Conservation (phyloP, 2,888 invertebrate genomes). For the Gymnoscelis rufifasciata region DNA sequence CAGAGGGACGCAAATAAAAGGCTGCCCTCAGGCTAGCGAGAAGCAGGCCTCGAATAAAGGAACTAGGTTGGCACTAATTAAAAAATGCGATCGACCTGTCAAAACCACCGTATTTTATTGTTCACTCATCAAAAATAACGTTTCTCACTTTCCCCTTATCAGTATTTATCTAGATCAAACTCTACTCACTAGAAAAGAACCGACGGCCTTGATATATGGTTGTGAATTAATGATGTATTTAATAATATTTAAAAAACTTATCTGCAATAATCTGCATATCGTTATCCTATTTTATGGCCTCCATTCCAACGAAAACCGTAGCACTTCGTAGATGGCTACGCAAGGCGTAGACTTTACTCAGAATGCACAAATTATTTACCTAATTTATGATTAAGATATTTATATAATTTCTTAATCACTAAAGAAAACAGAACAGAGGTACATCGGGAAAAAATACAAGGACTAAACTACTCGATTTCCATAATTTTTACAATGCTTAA, state of each 20-base stretch:
- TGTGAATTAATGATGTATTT: too few relatives aligned
- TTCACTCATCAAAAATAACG: slow-evolving; percentile 6
- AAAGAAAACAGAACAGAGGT: too few relatives aligned
- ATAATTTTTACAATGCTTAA: too few relatives aligned
- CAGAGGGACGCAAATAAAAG: slow-evolving; percentile 32
- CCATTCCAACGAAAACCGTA: slow-evolving; percentile 11
- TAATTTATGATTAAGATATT: too few relatives aligned
- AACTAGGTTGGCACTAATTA: slow-evolving; percentile 14
- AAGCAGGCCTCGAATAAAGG: slow-evolving; percentile 24
- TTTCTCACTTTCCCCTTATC: background rate
- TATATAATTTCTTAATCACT: too few relatives aligned
- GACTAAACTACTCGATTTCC: too few relatives aligned
- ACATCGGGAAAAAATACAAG: too few relatives aligned
- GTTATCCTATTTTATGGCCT: background rate
- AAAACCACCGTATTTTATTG: slow-evolving; percentile 17
- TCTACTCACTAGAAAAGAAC: background rate
- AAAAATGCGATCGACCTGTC: slow-evolving; percentile 13
- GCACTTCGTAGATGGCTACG: slow-evolving; percentile 17
- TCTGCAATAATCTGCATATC: too few relatives aligned
- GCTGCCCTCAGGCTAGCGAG: slow-evolving; percentile 27
- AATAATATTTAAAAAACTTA: too few relatives aligned
- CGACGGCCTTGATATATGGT: too few relatives aligned
- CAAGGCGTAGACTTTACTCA: background rate
- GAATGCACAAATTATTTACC: too few relatives aligned
- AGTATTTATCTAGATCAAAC: background rate